Base-by-base conservation (phyloP, 2,113 vertebrate species). In the Mustela lutreola region DNA sequence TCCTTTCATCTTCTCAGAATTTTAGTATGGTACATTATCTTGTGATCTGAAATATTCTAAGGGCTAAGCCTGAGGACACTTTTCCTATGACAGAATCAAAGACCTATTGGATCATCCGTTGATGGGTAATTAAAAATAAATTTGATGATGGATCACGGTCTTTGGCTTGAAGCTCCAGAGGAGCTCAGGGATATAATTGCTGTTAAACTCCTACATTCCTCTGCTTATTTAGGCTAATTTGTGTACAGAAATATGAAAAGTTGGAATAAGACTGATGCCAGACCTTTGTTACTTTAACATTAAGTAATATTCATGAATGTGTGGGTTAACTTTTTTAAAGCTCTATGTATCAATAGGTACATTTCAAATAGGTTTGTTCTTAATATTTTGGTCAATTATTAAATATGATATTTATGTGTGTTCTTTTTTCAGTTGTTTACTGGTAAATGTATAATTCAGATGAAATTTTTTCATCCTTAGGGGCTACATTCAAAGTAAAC, bases 281-380 rank as follows among this genome's bases (percentile, higher is more conserved):
- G 93, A 26, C 31, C 6, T 81, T 79, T 73, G 84, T 73, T 82
- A 79, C 79, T 67, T 90, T 96, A 82, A 48, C n/a, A 70, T 89
- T 92, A 62, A 81, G 39, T 60, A 85, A 67, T 89, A 70, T 28
- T 88, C 73, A 63, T 53, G 67, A 85, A 86, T 76, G 28, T 7
- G 28, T 88, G 31, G 31, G 2, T 88, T 94, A 56, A 65, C 63
- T 81, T 82, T 81, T 26, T 87, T 78, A 16, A 88, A 94, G 33
- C 33, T 12, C 36, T 90, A 83, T 18, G 42, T 88, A 67, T 67
- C 14, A 88, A 83, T 50, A 70, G 62, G 79, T 42, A 58, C 1
- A 62, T 92, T 94, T 84, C 33, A 82, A 78, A 12, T 70, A 33
- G 24, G n/a, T 91, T 82, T 90, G 24, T 18, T 62, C 79, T n/a